Evolutionary conservation across 1,140 invertebrate species (phyloP).

Genomic region (Dreissena rostriformis): DNA sequence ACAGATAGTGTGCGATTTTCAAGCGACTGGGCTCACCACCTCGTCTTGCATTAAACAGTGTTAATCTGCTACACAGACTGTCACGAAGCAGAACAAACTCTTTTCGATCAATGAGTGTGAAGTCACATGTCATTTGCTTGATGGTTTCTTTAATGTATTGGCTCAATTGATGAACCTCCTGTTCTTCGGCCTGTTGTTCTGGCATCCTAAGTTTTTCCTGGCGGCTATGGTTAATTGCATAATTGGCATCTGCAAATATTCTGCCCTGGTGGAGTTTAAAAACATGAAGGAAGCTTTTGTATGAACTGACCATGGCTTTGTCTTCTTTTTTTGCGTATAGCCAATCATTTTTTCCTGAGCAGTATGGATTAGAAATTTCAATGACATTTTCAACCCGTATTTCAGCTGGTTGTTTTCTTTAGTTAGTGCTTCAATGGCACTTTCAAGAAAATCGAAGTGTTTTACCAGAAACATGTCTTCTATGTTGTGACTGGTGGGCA

Average conservation of each 20-base stretch:
- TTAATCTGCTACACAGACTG: constrained; percentile 19
- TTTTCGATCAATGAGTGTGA: constrained; percentile 1
- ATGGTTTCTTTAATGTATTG: background rate
- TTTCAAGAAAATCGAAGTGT: constrained; percentile 19
- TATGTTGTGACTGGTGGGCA: background rate
- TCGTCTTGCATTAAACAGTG: constrained; percentile 16
- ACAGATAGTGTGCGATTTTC: background rate
- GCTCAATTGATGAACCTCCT: constrained; percentile 1
- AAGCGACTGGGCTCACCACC: constrained; percentile 22
- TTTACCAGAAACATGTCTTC: constrained; percentile 22
- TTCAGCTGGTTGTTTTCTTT: background rate
- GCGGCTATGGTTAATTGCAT: constrained; percentile 14
- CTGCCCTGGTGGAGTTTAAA: constrained; percentile 1
- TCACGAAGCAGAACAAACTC: background rate
- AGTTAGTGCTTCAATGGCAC: constrained; percentile 12
- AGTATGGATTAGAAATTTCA: constrained; percentile 4
- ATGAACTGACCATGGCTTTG: constrained; percentile 2
- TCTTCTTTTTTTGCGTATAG: background rate
- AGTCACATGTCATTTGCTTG: background rate
- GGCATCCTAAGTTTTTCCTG: constrained; percentile 12
- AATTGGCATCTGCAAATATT: constrained; percentile 17
- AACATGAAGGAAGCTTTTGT: background rate
- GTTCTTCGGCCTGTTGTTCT: background rate
- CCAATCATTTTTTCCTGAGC: constrained; percentile 5
- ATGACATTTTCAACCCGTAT: constrained; percentile 6